These are phyloP conservation scores for Fissipunctia ypsillon DNA, from an alignment of 2,888 invertebrate species.

Conservation along the genomic window DNA sequence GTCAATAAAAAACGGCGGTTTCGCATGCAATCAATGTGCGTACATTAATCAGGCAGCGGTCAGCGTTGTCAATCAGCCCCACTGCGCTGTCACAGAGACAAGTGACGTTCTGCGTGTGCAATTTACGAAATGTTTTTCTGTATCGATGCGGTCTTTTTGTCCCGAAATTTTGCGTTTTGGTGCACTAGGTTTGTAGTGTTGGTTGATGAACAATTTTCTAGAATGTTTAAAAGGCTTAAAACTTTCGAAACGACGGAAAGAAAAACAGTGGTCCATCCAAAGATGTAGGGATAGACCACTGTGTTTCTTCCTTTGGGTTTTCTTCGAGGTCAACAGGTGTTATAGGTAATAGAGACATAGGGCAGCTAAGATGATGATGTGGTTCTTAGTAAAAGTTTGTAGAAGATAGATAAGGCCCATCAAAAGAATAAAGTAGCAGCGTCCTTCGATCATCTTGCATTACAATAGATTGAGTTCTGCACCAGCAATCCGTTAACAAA, in stretches of 20 bases:
- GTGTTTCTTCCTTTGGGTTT: not conserved
- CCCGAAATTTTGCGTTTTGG: conserved; percentile 25
- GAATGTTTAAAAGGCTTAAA: not conserved
- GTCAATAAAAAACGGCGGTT: conserved; percentile 47
- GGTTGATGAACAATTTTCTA: not conserved
- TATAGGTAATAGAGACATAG: not conserved
- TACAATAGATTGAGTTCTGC: not conserved
- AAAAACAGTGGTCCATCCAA: too few relatives aligned
- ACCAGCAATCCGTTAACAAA: not conserved
- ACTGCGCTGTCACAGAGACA: conserved; percentile 55
- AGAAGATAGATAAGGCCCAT: not conserved
- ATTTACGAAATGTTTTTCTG: conserved; percentile 61
- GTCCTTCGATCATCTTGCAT: not conserved
- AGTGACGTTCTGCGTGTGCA: conserved; percentile 59
- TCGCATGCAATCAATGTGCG: conserved; percentile 62
- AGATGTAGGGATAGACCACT: not conserved
- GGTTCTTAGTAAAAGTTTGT: not conserved
- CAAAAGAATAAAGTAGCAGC: not conserved
- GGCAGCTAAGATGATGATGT: not conserved
- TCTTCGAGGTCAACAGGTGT: not conserved
- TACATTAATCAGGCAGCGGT: conserved; percentile 66
- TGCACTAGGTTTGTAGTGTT: conserved; percentile 29
- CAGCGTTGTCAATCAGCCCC: conserved; percentile 62
- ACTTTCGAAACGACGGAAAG: not conserved
- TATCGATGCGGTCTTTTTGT: conserved; percentile 29